Percentiles rank a stretch among this genome's conserved stretches.
Evolutionary conservation across 2,888 invertebrate genomes (phyloP).

Genomic region (Cremastinae sp.): DNA sequence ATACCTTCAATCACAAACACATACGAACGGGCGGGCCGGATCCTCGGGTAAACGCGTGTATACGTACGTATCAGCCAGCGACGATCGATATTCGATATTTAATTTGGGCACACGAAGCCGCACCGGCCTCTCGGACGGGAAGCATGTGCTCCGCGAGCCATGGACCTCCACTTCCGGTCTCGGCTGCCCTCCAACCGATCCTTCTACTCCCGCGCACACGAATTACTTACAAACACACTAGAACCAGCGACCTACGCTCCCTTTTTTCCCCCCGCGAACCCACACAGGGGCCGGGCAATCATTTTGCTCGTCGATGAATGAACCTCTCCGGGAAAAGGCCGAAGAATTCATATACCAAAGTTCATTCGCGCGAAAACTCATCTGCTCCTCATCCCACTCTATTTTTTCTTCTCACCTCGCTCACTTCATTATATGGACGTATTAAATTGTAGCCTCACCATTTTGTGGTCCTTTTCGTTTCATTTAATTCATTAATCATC

Average conservation of each 20-base stretch:
- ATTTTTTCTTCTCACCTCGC: constrained; percentile 16
- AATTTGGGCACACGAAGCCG: constrained; percentile 67
- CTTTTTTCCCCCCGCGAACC: constrained; percentile 15
- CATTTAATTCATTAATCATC: constrained; percentile 17
- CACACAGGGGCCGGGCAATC: constrained; percentile 39
- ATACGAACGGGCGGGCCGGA: not conserved
- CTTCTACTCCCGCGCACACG: constrained; percentile 2
- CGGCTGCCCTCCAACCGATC: constrained; percentile 22
- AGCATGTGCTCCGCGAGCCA: constrained; percentile 56
- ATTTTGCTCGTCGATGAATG: constrained; percentile 53
- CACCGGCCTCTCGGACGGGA: constrained; percentile 48
- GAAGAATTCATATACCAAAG: not conserved
- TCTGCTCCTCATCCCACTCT: constrained; percentile 12
- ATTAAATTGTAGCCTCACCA: too few relatives aligned
- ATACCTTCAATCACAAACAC: constrained; percentile 10
- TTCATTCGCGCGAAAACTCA: constrained; percentile 52
- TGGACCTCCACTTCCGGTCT: constrained; percentile 59
- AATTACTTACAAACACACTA: constrained; percentile 14
- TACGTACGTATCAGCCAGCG: constrained; percentile 43
- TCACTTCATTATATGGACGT: constrained; percentile 18
- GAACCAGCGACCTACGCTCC: constrained; percentile 43
- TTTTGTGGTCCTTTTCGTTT: not conserved
- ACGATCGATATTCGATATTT: constrained; percentile 73
- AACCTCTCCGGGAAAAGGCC: constrained; percentile 32
- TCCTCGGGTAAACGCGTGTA: not conserved